A percentile compares a stretch with the other conserved stretches of the same genome.
Evolutionary conservation across 2,113 vertebrate genomes (phyloP).

Genomic region (Pollachius pollachius): DNA sequence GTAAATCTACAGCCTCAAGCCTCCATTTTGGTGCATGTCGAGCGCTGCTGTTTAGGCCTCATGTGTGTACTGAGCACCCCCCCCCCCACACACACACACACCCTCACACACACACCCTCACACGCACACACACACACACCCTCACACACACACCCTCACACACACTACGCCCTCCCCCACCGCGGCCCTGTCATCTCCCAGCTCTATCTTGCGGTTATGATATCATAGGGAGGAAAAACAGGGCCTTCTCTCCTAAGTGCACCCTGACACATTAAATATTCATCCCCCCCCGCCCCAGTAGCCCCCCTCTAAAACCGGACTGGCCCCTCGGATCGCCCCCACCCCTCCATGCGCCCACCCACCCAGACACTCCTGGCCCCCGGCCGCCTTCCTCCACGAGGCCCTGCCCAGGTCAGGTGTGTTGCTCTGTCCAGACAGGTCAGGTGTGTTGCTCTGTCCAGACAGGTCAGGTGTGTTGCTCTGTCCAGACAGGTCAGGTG

Average conservation of each 20-base stretch:
- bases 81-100: not conserved
- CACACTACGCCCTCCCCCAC: too few species aligned
- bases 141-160: too few species aligned
- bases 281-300: constrained; percentile 57
- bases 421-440: too few species aligned
- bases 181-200: constrained; percentile 47
- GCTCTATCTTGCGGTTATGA: constrained; percentile 82
- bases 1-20: constrained; percentile 68
- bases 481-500: too few species aligned
- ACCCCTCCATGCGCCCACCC: constrained; percentile 52
- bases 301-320: constrained; percentile 55
- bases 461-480: too few species aligned
- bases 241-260: constrained; percentile 78
- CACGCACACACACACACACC: too few species aligned
- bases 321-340: constrained; percentile 53
- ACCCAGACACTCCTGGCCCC: constrained; percentile 33
- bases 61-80: constrained; percentile 60
- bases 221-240: constrained; percentile 78
- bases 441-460: too few species aligned
- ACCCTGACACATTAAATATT: constrained; percentile 80
- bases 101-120: too few species aligned
- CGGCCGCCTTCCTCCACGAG: too few species aligned
- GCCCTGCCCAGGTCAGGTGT: too few species aligned
- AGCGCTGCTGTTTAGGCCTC: constrained; percentile 66
- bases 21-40: constrained; percentile 64